Evolutionary conservation across 1,140 invertebrate genomes (phyloP), one percentile per base, ranked within the genome.

Genomic region (Rhopalosiphum maidis): DNA sequence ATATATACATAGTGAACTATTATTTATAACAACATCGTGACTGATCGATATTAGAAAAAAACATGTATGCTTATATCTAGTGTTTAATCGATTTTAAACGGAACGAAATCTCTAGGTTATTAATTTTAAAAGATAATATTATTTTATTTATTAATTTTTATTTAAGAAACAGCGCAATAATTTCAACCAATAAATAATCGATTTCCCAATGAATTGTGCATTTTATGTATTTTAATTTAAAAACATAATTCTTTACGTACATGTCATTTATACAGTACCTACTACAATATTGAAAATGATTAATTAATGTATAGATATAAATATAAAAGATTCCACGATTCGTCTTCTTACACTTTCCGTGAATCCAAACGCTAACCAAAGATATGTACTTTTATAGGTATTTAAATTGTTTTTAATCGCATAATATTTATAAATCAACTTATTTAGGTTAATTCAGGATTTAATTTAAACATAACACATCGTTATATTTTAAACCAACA

Each of bases 101-200:
- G 89, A 90, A 90, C 89, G n/a, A 90, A 90, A 90, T 90, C 54
- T 51, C 46, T 55, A 37, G 89, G 35, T 90, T 60, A 60, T 90
- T 90, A 89, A 89, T 89, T 89, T 51, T 46, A 48, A 51, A 89
- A 30, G 25, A 48, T 48, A 35, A 48, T 89, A 48, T 48, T n/a
- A 51, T n/a, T 15, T 89, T 30, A n/a, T 68, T 51, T 54, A 54
- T 89, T 89, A 54, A 51, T 51, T 35, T 37, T 21, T 89, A 8
- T 87, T 43, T 43, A 87, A 43, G n/a, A 30, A 48, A 87, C 6
- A 46, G 41, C 11, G 41, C 11, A 87, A 89, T 35, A 89, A 51
- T 82, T 7, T 82, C 77, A 35, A 82, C 37, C 68, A n/a, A 77
- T 77, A 35, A 77, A 35, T 77, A 60, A 30, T 60, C 25, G 11